phyloP scores from a whole-genome alignment of 2,888 invertebrate genomes.

The Myopa testacea region DNA sequence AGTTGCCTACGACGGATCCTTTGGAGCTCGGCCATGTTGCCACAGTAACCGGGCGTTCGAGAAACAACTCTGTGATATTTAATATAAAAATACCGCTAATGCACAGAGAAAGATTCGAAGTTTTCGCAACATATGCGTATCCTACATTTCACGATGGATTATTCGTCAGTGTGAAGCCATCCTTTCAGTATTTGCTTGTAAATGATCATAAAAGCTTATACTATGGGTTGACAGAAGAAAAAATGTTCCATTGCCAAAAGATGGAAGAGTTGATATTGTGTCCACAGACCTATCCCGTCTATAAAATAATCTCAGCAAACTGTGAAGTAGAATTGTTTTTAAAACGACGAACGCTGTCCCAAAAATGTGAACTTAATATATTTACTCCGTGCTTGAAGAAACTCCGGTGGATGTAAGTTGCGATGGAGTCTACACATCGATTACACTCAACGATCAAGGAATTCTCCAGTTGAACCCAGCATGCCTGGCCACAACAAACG shows the following conservation, averaged over 20 bases:
- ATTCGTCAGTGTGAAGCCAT: too few relatives aligned
- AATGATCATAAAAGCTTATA: too few relatives aligned
- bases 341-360: not conserved
- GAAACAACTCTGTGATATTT: not conserved
- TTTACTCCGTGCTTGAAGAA: not conserved
- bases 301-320: not conserved
- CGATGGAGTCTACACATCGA: too few relatives aligned
- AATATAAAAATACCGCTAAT: conserved; percentile 17
- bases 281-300: not conserved
- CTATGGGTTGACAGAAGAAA: not conserved
- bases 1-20: not conserved
- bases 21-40: not conserved
- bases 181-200: too few relatives aligned
- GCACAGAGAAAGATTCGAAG: not conserved
- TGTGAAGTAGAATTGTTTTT: not conserved
- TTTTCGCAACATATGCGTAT: not conserved
- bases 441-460: too few relatives aligned
- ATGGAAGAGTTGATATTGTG: not conserved
- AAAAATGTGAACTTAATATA: not conserved
- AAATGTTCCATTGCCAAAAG: not conserved
- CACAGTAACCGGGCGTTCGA: not conserved
- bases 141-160: too few relatives aligned
- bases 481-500: too few relatives aligned
- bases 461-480: too few relatives aligned
- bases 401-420: not conserved